These are phyloP conservation scores for Macrosiphum euphorbiae DNA, from an alignment of 2,888 invertebrate species.

Conservation along the genomic window DNA sequence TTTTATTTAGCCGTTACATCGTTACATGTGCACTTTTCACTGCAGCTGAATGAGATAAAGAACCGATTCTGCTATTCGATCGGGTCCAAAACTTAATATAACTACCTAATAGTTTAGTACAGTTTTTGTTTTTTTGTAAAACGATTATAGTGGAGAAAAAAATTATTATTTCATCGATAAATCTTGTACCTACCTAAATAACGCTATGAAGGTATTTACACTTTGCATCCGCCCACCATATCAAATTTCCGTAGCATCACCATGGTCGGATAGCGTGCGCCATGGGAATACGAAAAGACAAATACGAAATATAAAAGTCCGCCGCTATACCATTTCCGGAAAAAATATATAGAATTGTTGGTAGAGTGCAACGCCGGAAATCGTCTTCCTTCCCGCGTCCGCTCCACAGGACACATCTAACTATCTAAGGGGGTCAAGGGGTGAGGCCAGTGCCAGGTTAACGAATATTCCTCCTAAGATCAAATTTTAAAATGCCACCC, in stretches of 20 bases:
- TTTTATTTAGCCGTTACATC: too few relatives aligned
- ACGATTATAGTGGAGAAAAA: background rate
- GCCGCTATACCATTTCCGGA: background rate
- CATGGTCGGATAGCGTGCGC: background rate
- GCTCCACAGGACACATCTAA: background rate
- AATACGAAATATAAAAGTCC: conserved; percentile 3
- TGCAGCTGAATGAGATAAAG: background rate
- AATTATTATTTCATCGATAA: background rate
- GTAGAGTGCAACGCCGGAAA: background rate
- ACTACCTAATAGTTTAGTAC: background rate
- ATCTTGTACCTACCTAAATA: background rate
- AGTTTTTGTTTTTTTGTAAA: background rate
- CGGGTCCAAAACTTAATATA: background rate
- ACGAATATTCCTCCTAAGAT: too few relatives aligned
- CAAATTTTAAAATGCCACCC: too few relatives aligned
- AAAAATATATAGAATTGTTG: background rate
- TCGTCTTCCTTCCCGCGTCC: background rate
- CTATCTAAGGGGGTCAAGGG: background rate
- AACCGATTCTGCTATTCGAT: background rate
- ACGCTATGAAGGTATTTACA: background rate
- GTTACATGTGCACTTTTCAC: too few relatives aligned
- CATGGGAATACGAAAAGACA: conserved; percentile 1
- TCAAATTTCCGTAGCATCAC: background rate
- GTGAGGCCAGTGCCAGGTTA: background rate
- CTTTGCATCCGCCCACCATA: background rate